Evolutionary conservation across 2,888 invertebrate species (phyloP).

Genomic region (Macaria liturata): DNA sequence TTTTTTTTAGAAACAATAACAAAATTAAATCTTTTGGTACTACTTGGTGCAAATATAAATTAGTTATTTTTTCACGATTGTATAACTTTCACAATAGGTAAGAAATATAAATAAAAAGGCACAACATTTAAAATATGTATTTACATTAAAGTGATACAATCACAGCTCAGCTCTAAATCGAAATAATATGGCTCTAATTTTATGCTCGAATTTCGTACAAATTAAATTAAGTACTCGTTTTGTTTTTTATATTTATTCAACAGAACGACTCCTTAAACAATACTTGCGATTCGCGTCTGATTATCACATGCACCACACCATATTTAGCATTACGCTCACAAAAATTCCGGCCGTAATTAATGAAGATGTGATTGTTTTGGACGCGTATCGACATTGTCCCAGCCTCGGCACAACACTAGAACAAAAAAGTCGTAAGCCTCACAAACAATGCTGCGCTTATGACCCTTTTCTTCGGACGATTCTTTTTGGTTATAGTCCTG

Average conservation of each 20-base stretch:
- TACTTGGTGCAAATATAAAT: too few species aligned
- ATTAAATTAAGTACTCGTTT: too few species aligned
- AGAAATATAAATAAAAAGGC: too few species aligned
- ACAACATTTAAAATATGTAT: too few species aligned
- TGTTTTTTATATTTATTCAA: constrained; percentile 8
- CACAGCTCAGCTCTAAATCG: too few species aligned
- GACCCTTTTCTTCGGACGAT: constrained; percentile 19
- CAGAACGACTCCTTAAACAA: constrained; percentile 31
- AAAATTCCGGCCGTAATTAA: constrained; percentile 75
- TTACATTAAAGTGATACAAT: too few species aligned
- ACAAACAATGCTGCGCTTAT: neutral
- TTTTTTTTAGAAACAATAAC: too few species aligned
- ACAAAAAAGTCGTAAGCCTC: constrained; percentile 7
- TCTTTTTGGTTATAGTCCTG: constrained; percentile 47
- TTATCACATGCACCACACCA: constrained; percentile 43
- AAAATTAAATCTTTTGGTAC: too few species aligned
- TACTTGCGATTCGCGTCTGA: constrained; percentile 38
- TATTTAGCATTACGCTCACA: constrained; percentile 48
- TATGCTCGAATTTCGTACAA: too few species aligned
- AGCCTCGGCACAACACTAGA: constrained; percentile 27
- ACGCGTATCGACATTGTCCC: constrained; percentile 58
- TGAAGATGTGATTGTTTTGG: constrained; percentile 77
- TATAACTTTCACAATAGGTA: too few species aligned
- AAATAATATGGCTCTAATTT: too few species aligned
- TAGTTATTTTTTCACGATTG: too few species aligned